Evolutionary conservation across 2,113 vertebrate genomes (phyloP), one percentile per base, ranked within the genome.

Genomic region (Litocranius walleri): DNA sequence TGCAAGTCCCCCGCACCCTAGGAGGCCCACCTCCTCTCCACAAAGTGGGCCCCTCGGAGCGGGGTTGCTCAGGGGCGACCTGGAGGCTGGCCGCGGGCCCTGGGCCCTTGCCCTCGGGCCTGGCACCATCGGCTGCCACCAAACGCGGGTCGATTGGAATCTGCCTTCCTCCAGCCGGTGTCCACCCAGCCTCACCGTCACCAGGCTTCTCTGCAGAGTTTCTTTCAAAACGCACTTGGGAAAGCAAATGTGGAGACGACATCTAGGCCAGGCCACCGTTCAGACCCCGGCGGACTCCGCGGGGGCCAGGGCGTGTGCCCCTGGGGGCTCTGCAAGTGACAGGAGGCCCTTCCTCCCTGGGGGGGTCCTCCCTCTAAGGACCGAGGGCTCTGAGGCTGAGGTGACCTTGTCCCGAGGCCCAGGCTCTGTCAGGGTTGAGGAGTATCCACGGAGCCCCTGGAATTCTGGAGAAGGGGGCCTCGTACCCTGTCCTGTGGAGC

Each of bases 271-370:
- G 5, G 25, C 36, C 36, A 36, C 21, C 27, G 2, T 15, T 45
- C 88, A 33, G 57, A n/a, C 30, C 50, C 5, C 13, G 3, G 11
- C 25, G 14, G 85, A 40, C 1, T 4, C 27, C 2, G 1, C 0
- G 1, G 29, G 36, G 0, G 3, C 14, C 43, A 7, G 33, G 13
- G 7, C 12, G 2, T 10, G 17, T 15, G 50, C 12, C n/a, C 6
- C 11, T 16, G 0, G 1, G 2, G 4, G 6, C 43, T 52, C 29
- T 50, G 3, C 13, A 0, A 0, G 83, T 0, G 3, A 33, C 7
- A 16, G 30, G 4, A 15, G 13, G 54, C 27, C 78, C 95, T 36
- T 29, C 40, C 88, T 12, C 6, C 40, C 61, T 21, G 4, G 48
- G 7, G 7, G 48, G 6, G 21, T 45, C 52, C 21, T 11, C 15